Percentiles rank a stretch among this genome's conserved stretches.
These are phyloP conservation scores for Cherax destructor DNA, from an alignment of 1,140 invertebrate species.

Conservation along the genomic window DNA sequence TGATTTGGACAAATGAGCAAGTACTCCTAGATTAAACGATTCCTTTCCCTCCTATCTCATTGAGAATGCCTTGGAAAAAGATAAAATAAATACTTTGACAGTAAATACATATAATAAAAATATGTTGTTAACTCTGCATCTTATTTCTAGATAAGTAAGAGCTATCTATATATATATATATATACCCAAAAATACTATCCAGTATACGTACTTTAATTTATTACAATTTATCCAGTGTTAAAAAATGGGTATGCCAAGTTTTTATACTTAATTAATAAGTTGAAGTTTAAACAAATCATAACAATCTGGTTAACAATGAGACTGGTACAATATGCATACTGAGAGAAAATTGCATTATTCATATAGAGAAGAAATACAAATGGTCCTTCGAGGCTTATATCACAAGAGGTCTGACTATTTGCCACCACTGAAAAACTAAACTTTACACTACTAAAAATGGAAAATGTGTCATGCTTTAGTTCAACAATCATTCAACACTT, in stretches of 20 bases:
- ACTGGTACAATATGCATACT: neutral
- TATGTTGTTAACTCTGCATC: constrained; percentile 14
- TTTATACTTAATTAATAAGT: no score
- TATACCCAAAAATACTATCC: constrained; percentile 12
- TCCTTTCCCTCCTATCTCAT: constrained; percentile 33
- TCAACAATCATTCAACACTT: no score
- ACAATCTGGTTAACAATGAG: neutral
- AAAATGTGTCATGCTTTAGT: no score
- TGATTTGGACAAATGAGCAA: constrained; percentile 27
- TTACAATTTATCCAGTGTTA: neutral
- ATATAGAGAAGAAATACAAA: neutral
- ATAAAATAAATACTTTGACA: constrained; percentile 46
- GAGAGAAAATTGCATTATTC: neutral
- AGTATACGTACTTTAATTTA: neutral
- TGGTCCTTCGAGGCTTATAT: neutral
- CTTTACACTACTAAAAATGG: no score
- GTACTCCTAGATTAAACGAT: constrained; percentile 14
- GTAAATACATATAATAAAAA: constrained; percentile 30
- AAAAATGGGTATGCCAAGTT: no score
- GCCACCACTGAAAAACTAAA: neutral
- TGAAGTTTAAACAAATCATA: no score
- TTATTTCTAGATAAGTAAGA: constrained; percentile 22
- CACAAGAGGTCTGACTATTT: neutral
- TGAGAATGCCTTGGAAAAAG: constrained; percentile 37
- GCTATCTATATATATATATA: constrained; percentile 2